These are phyloP conservation scores for Dasypus novemcinctus DNA, from an alignment of 2,113 vertebrate genomes.

Conservation along the genomic window DNA sequence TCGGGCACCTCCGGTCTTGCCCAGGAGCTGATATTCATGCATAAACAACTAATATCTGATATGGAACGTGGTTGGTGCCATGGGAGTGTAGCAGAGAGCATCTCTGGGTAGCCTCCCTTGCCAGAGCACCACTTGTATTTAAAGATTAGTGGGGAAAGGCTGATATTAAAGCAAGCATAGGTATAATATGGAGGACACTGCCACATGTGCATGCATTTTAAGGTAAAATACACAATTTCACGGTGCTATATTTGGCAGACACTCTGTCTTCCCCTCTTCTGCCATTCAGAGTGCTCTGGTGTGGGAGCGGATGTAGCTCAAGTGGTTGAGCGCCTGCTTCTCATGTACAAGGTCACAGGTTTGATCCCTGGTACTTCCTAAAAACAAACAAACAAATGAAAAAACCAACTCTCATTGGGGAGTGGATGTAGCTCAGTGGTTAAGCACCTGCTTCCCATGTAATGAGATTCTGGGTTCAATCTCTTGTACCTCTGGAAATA, in stretches of 20 bases:
- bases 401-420: too few relatives aligned
- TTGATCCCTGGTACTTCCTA: too few relatives aligned
- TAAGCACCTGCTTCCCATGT: too few relatives aligned
- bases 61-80: not conserved
- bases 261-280: rapidly evolving
- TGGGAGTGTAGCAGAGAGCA: not conserved
- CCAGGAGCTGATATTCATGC: not conserved
- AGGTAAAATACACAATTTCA: not conserved
- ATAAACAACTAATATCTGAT: not conserved
- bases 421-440: too few relatives aligned
- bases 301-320: not conserved
- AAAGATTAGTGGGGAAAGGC: not conserved
- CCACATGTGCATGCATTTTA: not conserved
- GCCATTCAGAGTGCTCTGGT: not conserved
- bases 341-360: too few relatives aligned
- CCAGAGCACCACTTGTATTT: not conserved
- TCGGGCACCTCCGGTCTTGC: not conserved
- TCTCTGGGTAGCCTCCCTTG: not conserved
- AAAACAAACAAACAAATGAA: too few relatives aligned
- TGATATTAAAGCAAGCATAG: not conserved
- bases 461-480: too few relatives aligned
- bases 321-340: too few relatives aligned
- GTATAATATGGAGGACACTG: too few relatives aligned
- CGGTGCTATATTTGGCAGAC: not conserved
- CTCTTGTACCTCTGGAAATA: too few relatives aligned